phyloP scores from a whole-genome alignment of 2,888 invertebrate species.

The Philhelius pedissequus region DNA sequence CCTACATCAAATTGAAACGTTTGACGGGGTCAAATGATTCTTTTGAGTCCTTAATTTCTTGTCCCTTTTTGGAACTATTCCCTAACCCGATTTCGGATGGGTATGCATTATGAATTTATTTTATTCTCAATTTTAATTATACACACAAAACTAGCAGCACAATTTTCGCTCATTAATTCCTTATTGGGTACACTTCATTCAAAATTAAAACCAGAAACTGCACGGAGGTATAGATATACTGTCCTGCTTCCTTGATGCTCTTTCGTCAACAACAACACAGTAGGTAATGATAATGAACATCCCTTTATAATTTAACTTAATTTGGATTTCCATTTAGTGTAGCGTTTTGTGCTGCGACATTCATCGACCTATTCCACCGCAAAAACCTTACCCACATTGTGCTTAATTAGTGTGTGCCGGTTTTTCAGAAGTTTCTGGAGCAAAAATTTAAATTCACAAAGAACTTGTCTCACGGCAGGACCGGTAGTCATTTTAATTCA shows the following conservation, averaged over 20 bases:
- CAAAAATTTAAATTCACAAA: slow-evolving; percentile 53
- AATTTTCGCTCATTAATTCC: slow-evolving; percentile 3
- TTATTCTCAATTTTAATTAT: not conserved
- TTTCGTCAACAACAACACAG: not conserved
- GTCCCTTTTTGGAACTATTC: not conserved
- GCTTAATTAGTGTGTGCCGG: slow-evolving; percentile 49
- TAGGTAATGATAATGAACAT: slow-evolving; percentile 4
- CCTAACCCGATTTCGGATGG: not conserved
- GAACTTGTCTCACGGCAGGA: slow-evolving; percentile 20
- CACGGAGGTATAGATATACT: not conserved
- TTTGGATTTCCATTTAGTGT: slow-evolving; percentile 33
- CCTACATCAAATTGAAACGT: too few species aligned
- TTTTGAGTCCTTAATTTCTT: not conserved
- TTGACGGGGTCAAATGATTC: too few species aligned
- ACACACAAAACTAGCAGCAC: not conserved
- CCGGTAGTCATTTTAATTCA: not conserved
- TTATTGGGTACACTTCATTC: slow-evolving; percentile 12
- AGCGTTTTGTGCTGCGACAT: slow-evolving; percentile 18
- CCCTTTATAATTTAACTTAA: slow-evolving; percentile 39
- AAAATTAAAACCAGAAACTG: not conserved
- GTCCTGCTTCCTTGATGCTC: not conserved
- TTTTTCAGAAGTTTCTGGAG: slow-evolving; percentile 35
- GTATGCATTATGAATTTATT: not conserved
- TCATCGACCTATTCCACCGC: slow-evolving; percentile 20
- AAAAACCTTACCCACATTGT: slow-evolving; percentile 39